These are phyloP conservation scores for Scaptomyza montana DNA, from an alignment of 1,140 invertebrate genomes.

Conservation along the genomic window DNA sequence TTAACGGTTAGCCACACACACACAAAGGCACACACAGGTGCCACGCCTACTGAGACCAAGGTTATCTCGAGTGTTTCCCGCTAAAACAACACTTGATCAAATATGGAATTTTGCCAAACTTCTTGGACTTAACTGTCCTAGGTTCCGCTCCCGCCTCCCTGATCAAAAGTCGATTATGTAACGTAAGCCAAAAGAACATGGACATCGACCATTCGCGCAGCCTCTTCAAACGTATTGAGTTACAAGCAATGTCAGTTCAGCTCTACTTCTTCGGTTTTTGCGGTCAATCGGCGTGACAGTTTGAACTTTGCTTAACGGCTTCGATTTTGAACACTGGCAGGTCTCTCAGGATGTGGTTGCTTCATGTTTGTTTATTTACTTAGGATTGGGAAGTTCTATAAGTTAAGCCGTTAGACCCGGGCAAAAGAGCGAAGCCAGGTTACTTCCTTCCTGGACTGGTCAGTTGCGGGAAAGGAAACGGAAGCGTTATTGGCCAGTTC, in stretches of 20 bases:
- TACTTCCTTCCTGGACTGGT: conserved; percentile 56
- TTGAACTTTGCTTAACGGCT: conserved; percentile 75
- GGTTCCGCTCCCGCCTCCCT: conserved; percentile 28
- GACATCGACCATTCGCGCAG: conserved; percentile 57
- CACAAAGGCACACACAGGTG: conserved; percentile 48
- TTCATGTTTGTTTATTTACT: conserved; percentile 44
- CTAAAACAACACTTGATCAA: conserved; percentile 70
- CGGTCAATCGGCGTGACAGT: conserved; percentile 61
- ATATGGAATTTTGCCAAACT: conserved; percentile 58
- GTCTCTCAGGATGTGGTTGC: conserved; percentile 63
- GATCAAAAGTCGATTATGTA: conserved; percentile 62
- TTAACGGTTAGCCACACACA: conserved; percentile 48
- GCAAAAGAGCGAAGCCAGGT: conserved; percentile 3
- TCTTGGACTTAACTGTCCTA: conserved; percentile 32
- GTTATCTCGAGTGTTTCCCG: conserved; percentile 54
- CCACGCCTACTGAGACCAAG: conserved; percentile 47
- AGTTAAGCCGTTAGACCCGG: conserved; percentile 24
- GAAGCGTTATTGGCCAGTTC: conserved; percentile 41
- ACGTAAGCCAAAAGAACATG: conserved; percentile 50
- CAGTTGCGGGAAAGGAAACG: conserved; percentile 47
- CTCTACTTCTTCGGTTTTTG: conserved; percentile 46
- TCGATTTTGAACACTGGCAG: conserved; percentile 15
- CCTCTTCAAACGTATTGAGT: conserved; percentile 72
- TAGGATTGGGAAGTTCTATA: conserved; percentile 27
- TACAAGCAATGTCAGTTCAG: conserved; percentile 59